Conservation (phyloP, 2,797 vertebrate genomes). For the Pipistrellus pygmaeus region DNA sequence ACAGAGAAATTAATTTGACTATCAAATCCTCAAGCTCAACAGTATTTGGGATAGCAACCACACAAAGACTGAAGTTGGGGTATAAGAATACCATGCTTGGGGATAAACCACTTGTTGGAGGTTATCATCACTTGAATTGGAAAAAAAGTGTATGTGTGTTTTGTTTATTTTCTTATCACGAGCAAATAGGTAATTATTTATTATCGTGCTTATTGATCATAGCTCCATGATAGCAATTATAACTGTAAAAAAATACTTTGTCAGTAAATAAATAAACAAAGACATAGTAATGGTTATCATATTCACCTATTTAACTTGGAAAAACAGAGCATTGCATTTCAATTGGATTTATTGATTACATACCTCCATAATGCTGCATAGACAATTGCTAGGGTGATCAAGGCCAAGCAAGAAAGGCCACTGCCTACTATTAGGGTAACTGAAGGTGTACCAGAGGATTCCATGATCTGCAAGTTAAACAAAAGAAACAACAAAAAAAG, state of each 20-base stretch:
- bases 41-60: constrained; percentile 7
- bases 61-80: neutral
- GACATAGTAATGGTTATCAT: neutral
- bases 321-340: constrained; percentile 7
- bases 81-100: neutral
- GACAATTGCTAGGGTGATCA: constrained; percentile 97
- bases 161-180: constrained; percentile 2
- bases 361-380: constrained; percentile 99
- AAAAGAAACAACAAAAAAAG: constrained; percentile 40
- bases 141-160: neutral
- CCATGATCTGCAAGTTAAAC: constrained; percentile 94
- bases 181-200: constrained; percentile 56
- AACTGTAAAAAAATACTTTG: neutral
- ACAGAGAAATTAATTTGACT: constrained; percentile 30
- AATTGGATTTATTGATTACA: constrained; percentile 75
- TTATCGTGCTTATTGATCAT: constrained; percentile 26
- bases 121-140: neutral
- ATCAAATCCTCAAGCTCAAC: constrained; percentile 11
- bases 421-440: constrained; percentile 99
- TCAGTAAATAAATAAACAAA: constrained; percentile 41
- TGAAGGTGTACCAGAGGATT: constrained; percentile 98
- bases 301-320: constrained; percentile 56
- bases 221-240: neutral
- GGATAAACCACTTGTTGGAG: constrained; percentile 57
- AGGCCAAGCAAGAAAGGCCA: constrained; percentile 98